Evolutionary conservation across 2,113 vertebrate species (phyloP).

Genomic region (Eulacestoma nigropectus): DNA sequence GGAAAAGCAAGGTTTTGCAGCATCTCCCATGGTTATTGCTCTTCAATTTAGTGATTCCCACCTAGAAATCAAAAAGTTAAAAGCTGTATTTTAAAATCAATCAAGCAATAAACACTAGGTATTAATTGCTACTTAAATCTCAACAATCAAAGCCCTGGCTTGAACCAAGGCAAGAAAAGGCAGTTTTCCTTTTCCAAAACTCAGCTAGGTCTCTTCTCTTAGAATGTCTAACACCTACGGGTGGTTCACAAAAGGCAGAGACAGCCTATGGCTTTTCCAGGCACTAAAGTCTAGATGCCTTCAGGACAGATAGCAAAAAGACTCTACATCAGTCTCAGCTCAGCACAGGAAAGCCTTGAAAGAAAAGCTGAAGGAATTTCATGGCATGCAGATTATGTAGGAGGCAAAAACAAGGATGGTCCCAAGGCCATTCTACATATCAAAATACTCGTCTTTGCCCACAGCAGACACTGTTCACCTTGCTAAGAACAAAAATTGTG

Average conservation of each 20-base stretch:
- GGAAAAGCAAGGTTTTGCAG: conserved; percentile 71
- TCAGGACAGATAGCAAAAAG: background rate
- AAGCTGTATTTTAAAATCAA: background rate
- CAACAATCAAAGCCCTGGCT: background rate
- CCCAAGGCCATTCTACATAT: background rate
- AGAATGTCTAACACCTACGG: background rate
- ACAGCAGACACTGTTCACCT: background rate
- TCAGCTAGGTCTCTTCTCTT: background rate
- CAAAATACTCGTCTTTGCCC: background rate
- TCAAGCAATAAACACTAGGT: background rate
- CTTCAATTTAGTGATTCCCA: conserved; percentile 1
- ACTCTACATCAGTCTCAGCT: background rate
- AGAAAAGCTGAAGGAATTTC: background rate
- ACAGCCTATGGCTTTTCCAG: fast-evolving
- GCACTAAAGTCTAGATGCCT: background rate
- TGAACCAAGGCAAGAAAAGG: background rate
- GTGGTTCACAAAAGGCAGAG: background rate
- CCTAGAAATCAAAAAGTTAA: conserved; percentile 34
- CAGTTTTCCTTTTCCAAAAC: background rate
- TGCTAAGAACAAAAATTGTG: background rate
- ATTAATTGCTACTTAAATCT: background rate
- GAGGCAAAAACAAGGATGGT: fast-evolving
- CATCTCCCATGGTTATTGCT: conserved; percentile 81
- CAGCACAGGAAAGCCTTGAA: background rate
- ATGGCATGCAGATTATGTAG: background rate